Conservation (phyloP, 2,113 vertebrate genomes). For the Syngnathus scovelli region DNA sequence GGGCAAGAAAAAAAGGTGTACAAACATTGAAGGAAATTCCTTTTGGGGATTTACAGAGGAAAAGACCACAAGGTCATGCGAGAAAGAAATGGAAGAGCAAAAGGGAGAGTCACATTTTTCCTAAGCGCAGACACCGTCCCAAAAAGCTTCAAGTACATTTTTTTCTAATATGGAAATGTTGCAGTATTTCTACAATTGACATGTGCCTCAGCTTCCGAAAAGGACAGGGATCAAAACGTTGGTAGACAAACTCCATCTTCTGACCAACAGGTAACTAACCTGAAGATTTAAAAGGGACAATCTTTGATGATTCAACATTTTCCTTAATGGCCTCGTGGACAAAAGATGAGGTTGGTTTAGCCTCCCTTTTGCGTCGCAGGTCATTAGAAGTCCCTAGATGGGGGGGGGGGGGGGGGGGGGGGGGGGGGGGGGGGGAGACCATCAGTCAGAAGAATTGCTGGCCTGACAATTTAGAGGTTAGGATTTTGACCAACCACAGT, state of each 20-base stretch:
- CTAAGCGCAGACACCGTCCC: no score
- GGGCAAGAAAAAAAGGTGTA: neutral
- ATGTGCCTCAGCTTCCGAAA: no score
- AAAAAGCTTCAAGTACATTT: no score
- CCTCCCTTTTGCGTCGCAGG: conserved; percentile 35
- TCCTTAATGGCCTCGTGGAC: conserved; percentile 41
- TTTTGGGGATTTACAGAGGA: no score
- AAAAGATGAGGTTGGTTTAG: conserved; percentile 22
- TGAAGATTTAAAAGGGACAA: conserved; percentile 8
- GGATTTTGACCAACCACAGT: conserved; percentile 49
- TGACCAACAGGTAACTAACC: conserved; percentile 15
- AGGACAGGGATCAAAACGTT: no score
- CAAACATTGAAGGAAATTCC: neutral
- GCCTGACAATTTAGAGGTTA: neutral
- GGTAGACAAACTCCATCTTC: neutral
- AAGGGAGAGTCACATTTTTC: no score
- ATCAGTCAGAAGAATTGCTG: neutral
- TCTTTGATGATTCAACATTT: conserved; percentile 48
- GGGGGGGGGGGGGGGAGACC: neutral
- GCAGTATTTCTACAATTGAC: no score
- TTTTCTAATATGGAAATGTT: no score
- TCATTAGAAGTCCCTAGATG: conserved; percentile 29
- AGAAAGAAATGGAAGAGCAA: no score
- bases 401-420: neutral
- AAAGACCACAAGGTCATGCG: no score